Evolutionary conservation across 2,113 vertebrate genomes (phyloP).

Genomic region (Condylura cristata): DNA sequence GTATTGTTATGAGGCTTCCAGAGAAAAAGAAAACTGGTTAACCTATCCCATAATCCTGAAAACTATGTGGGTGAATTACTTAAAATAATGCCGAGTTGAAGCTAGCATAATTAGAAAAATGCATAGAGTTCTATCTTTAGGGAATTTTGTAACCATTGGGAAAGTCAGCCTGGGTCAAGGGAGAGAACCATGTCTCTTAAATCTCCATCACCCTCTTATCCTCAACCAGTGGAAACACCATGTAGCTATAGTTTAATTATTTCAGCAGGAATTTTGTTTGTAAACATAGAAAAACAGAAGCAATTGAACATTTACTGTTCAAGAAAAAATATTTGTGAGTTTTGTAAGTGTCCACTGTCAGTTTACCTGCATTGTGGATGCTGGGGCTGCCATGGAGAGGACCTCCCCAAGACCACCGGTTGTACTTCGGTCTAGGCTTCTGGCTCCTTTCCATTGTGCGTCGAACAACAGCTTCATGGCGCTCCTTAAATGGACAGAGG

Average conservation of each 20-base stretch:
- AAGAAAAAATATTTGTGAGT: not conserved
- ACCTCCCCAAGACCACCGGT: conserved; percentile 90
- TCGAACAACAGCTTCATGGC: conserved; percentile 93
- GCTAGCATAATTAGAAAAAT: not conserved
- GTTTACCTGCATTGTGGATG: conserved; percentile 87
- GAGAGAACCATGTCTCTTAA: not conserved
- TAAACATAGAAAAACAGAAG: conserved; percentile 1
- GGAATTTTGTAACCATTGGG: not conserved
- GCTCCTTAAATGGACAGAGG: conserved; percentile 87
- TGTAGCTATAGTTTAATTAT: conserved; percentile 14
- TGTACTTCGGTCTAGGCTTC: conserved; percentile 88
- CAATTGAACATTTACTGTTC: not conserved
- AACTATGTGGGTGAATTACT: not conserved
- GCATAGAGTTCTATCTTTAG: not conserved
- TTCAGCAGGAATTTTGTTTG: conserved; percentile 36
- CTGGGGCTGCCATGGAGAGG: conserved; percentile 83
- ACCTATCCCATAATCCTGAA: not conserved
- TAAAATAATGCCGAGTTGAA: not conserved
- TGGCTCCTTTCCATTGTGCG: conserved; percentile 94
- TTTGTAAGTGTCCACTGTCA: not conserved
- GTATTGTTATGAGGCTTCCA: not conserved
- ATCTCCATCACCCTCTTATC: conserved; percentile 53
- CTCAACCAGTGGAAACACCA: conserved; percentile 26
- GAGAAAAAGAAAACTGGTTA: conserved; percentile 20
- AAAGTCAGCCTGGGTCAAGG: not conserved